phyloP scores from a whole-genome alignment of 2,888 invertebrate genomes.

The Chrysolina oricalcia region DNA sequence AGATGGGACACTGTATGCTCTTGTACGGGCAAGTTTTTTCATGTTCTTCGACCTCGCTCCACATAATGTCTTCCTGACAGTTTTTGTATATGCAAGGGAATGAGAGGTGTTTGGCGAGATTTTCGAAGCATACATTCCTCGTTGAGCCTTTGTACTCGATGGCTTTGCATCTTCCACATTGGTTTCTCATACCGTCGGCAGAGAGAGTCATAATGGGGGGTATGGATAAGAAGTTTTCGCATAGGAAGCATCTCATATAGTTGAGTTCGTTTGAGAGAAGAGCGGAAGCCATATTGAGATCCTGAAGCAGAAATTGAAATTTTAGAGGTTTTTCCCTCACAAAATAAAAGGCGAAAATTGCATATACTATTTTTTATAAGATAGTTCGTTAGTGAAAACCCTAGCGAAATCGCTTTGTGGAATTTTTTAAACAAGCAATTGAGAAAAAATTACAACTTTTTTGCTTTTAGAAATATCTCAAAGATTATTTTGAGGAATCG shows the following conservation, averaged over 20 bases:
- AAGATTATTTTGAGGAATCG: too few species aligned
- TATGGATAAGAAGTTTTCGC: conserved; percentile 48
- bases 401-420: too few species aligned
- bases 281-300: conserved; percentile 14
- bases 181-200: conserved; percentile 39
- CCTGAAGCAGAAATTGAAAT: not conserved
- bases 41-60: conserved; percentile 42
- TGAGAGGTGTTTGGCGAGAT: conserved; percentile 39
- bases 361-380: too few species aligned
- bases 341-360: too few species aligned
- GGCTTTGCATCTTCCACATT: conserved; percentile 47
- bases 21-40: conserved; percentile 39
- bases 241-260: conserved; percentile 42
- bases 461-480: too few species aligned
- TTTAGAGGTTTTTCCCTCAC: not conserved
- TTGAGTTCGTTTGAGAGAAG: conserved; percentile 14
- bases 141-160: conserved; percentile 27
- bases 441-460: too few species aligned
- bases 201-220: conserved; percentile 46
- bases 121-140: conserved; percentile 41
- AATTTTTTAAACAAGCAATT: too few species aligned
- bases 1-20: conserved; percentile 46
- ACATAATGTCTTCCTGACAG: conserved; percentile 38
- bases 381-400: too few species aligned
- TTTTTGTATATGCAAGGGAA: conserved; percentile 43